phyloP scores from a whole-genome alignment of 2,888 invertebrate genomes.

The Calameuta filiformis region DNA sequence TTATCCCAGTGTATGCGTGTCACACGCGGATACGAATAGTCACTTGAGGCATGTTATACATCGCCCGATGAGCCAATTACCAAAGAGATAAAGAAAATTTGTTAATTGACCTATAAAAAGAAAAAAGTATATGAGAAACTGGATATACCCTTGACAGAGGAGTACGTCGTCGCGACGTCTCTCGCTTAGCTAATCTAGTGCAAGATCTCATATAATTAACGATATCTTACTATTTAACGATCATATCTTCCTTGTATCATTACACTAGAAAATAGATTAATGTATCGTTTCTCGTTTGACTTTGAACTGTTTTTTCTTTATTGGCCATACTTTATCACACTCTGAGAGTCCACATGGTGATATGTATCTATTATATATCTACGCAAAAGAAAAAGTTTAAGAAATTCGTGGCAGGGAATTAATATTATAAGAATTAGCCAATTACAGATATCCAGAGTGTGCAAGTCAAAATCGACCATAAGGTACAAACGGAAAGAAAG shows the following conservation, averaged over 20 bases:
- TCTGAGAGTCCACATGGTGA: neutral
- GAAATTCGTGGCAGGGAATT: neutral
- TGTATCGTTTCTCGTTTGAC: neutral
- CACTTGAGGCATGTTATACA: neutral
- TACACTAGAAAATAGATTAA: constrained; percentile 17
- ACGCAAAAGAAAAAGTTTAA: neutral
- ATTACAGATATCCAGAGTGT: neutral
- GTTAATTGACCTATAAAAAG: neutral
- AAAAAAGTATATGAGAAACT: neutral
- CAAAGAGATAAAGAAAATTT: neutral
- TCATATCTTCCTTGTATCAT: constrained; percentile 17
- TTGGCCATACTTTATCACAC: neutral
- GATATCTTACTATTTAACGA: constrained; percentile 13
- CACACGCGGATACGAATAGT: neutral
- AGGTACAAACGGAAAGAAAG: neutral
- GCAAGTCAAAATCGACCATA: neutral
- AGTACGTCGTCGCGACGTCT: neutral
- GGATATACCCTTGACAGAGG: neutral
- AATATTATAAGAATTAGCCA: neutral
- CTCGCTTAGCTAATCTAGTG: neutral
- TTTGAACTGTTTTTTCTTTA: neutral
- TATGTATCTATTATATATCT: neutral
- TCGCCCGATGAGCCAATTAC: neutral
- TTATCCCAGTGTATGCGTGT: neutral
- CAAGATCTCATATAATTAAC: constrained; percentile 1